Evolutionary conservation across 2,113 vertebrate genomes (phyloP), one percentile per base, ranked within the genome.

Genomic region (Plecotus auritus): DNA sequence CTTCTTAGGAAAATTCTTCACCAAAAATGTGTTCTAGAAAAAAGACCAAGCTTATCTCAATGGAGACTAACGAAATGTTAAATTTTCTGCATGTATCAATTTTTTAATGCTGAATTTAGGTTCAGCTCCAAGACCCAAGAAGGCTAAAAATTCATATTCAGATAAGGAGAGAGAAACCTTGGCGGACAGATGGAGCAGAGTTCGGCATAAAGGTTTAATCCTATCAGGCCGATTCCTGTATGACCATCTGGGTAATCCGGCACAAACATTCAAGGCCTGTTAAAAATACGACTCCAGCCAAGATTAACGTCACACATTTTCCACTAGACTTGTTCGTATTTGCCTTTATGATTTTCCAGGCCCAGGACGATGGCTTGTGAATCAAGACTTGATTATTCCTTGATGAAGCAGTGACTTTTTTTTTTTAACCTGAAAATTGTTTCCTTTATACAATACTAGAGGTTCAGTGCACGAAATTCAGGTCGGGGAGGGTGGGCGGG

Each of bases 191-290:
- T 99, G 99, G 99, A 99, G 98, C 97, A 49, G 98, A 99, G 99
- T 99, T 99, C 98, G 98, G 98, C 98, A 98, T 98, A 99, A 99
- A 99, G 99, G 98, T 99, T 99, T 99, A 99, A 99, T 99, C 99
- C 99, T 99, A 99, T 99, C 99, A 99, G 98, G 99, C 98, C 98
- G 99, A 99, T 99, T 99, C 99, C 98, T 99, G 98, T 99, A 99
- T 98, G 98, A 98, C 99, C 99, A 99, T 99, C 99, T 99, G 99
- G 99, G 99, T 99, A 99, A 99, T 99, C 99, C 98, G 42, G 97
- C 86, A 93, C 98, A 98, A 98, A 98, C 98, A 99, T 98, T 99
- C 99, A 98, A 98, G 96, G 98, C 98, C 98, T 99, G 99, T 99
- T 99, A 99, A 99, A 98, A 98, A 99, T 98, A 98, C 96, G 97